Evolutionary conservation across 2,797 vertebrate genomes (phyloP).

Genomic region (Furcifer pardalis): DNA sequence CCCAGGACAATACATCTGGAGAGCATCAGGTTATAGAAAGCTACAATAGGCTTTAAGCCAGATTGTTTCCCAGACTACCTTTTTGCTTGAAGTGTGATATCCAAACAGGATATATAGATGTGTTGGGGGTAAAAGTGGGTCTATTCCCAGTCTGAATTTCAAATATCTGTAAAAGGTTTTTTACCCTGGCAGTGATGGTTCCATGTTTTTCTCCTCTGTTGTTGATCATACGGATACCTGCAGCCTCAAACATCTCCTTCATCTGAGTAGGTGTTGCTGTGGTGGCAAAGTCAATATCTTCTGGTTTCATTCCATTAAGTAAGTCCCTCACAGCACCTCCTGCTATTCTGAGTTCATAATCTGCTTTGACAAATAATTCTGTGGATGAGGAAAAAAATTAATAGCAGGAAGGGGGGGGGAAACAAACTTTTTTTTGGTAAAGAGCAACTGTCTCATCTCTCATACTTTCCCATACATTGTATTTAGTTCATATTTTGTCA

Average conservation of each 20-base stretch:
- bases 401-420: too few relatives aligned
- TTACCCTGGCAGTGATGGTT: slow-evolving; percentile 94
- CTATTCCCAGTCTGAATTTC: neutral
- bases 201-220: slow-evolving; percentile 96
- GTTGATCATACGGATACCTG: slow-evolving; percentile 93
- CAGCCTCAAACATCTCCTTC: slow-evolving; percentile 89
- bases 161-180: slow-evolving; percentile 14
- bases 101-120: neutral
- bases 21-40: neutral
- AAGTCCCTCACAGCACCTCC: slow-evolving; percentile 96
- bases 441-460: neutral
- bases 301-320: slow-evolving; percentile 85
- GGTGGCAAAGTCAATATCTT: slow-evolving; percentile 96
- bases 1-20: neutral
- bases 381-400: neutral
- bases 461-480: neutral
- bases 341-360: slow-evolving; percentile 92
- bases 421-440: neutral
- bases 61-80: neutral
- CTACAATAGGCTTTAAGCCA: neutral
- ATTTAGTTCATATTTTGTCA: too few relatives aligned
- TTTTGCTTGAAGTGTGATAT: neutral
- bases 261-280: slow-evolving; percentile 93
- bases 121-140: neutral
- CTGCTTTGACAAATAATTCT: slow-evolving; percentile 90